A percentile compares a stretch with the other conserved stretches of the same genome.
Evolutionary conservation across 2,113 vertebrate species (phyloP).

Genomic region (Plestiodon gilberti): DNA sequence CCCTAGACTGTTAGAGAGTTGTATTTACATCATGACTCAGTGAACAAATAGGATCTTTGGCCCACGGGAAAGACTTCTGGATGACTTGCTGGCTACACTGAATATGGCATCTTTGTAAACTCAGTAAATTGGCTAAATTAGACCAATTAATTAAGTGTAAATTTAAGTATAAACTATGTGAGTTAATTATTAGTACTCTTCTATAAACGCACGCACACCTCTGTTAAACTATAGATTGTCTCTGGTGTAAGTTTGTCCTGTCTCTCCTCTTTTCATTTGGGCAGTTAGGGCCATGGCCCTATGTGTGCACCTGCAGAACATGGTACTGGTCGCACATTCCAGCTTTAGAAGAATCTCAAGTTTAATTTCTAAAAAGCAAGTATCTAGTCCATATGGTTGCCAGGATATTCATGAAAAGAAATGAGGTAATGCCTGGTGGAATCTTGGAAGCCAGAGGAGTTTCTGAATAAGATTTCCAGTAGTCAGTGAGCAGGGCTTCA

Average conservation of each 20-base stretch:
- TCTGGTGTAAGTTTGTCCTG: neutral
- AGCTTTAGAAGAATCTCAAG: neutral
- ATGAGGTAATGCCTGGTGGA: neutral
- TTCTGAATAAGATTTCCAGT: neutral
- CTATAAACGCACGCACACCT: too few species aligned
- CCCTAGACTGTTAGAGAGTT: neutral
- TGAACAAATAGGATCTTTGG: neutral
- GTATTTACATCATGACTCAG: neutral
- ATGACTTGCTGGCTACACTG: neutral
- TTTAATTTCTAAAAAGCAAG: neutral
- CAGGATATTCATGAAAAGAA: neutral
- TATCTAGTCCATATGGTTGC: neutral
- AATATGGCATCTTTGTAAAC: neutral
- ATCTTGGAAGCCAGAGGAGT: neutral
- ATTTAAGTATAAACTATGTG: neutral
- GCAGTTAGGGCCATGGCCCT: neutral
- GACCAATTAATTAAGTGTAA: neutral
- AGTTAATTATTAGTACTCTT: neutral
- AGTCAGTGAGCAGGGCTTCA: neutral
- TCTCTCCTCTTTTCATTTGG: neutral
- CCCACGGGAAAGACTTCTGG: neutral
- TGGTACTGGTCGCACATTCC: neutral
- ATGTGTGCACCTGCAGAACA: neutral
- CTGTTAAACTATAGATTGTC: neutral
- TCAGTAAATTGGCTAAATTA: neutral